Percentiles rank a stretch among this genome's conserved stretches.
Conservation (phyloP, 2,888 invertebrate species). For the Lissocephala sabroskyi region DNA sequence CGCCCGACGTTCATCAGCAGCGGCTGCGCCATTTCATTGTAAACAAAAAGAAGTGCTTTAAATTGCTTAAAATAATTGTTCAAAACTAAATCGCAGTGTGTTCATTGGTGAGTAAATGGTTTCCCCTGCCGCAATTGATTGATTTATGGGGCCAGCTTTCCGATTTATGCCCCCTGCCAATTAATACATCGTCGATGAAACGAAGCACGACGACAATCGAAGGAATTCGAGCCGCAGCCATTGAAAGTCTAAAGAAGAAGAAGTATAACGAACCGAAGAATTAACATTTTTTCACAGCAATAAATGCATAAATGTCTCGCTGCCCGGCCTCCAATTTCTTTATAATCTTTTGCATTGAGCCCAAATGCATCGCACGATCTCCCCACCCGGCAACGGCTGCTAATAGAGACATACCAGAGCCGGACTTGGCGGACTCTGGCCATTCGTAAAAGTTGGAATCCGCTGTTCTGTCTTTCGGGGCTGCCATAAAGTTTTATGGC, state of each 20-base stretch:
- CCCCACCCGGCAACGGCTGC: conserved; percentile 21
- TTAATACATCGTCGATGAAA: conserved; percentile 49
- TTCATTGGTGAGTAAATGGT: no score
- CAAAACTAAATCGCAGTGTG: no score
- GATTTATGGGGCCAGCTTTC: conserved; percentile 50
- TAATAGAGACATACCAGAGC: conserved; percentile 56
- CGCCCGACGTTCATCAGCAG: no score
- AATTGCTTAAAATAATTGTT: no score
- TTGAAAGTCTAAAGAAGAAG: conserved; percentile 20
- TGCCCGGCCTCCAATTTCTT: conserved; percentile 35
- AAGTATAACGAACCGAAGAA: conserved; percentile 52
- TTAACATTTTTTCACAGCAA: conserved; percentile 64
- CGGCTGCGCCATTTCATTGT: no score
- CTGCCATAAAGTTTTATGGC: conserved; percentile 52
- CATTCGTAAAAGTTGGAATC: conserved; percentile 29
- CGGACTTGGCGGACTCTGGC: conserved; percentile 1
- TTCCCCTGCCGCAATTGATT: no score
- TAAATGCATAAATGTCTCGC: conserved; percentile 51
- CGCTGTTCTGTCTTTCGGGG: conserved; percentile 54
- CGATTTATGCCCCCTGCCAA: conserved; percentile 43
- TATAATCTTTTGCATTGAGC: conserved; percentile 48
- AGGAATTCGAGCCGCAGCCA: no score
- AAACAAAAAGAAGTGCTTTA: no score
- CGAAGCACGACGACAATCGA: conserved; percentile 25
- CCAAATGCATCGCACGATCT: background rate